Evolutionary conservation across 2,888 invertebrate genomes (phyloP), one percentile per base, ranked within the genome.

Genomic region (Marasmarcha lunaedactyla): DNA sequence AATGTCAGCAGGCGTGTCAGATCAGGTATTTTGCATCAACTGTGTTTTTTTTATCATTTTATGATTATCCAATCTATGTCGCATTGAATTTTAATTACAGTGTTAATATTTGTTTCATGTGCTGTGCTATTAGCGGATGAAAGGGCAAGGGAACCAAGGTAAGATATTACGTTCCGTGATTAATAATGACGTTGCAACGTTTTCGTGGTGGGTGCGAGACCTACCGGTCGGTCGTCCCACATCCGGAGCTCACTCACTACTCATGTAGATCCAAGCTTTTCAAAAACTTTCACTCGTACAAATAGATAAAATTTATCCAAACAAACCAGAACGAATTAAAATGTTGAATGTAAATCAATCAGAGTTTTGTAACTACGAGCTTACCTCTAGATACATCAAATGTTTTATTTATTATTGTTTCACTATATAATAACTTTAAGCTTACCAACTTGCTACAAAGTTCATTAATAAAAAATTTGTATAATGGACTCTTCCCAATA

Each of bases 1-100:
- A 90, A 92, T 92, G 92, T 92, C 91, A 90, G 90, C 92, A 90
- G 91, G 91, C 91, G 91, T 92, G 90, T 90, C 91, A 89, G 92
- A 92, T 87, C 92, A 92, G 92, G 92, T 92, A 91, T 84, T 73
- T 78, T 61, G 54, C 60, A 60, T 73, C 69, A 68, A 55, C 49
- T 49, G 51, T 55, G 51, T 60, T 52, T 61, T 66, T 46, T 51
- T 45, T 59, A 58, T 56, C 62, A 60, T 42, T 51, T 46, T 47
- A 47, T 63, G 58, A 57, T 57, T n/a, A n/a, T n/a, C n/a, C n/a
- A n/a, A n/a, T n/a, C n/a, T n/a, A n/a, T n/a, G 46, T 47, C 47
- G 64, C 58, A 56, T 57, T 52, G 54, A 57, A 54, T 56, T 52
- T 48, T 61, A 66, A 59, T 68, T n/a, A n/a, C n/a, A n/a, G n/a